Evolutionary conservation across 2,113 vertebrate genomes (phyloP).

Genomic region (Lathamus discolor): DNA sequence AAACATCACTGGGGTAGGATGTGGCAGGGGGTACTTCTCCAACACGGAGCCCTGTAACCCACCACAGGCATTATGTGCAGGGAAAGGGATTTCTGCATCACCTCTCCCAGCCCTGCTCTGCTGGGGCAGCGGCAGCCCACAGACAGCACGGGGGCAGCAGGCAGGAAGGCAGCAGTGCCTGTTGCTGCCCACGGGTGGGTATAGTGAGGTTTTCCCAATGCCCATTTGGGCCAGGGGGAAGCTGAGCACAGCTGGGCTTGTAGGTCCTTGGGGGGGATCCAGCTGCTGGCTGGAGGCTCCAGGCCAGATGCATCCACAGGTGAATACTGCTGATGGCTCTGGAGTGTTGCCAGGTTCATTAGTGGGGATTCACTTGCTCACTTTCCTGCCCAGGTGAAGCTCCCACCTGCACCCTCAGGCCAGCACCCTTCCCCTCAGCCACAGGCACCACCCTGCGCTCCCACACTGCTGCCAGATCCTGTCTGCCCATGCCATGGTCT

Average conservation of each 20-base stretch:
- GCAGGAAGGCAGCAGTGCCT: background rate
- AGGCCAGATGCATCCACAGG: background rate
- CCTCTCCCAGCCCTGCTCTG: background rate
- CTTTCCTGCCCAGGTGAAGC: background rate
- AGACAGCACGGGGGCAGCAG: background rate
- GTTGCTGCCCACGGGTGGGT: background rate
- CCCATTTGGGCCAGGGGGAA: background rate
- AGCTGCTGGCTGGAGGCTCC: background rate
- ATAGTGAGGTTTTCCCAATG: background rate
- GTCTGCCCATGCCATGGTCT: rapidly evolving
- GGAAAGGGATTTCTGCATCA: background rate
- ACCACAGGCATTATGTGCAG: background rate
- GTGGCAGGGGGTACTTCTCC: rapidly evolving
- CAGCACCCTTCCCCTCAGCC: background rate
- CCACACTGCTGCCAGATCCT: background rate
- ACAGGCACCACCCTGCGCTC: rapidly evolving
- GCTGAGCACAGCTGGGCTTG: background rate
- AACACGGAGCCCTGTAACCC: rapidly evolving
- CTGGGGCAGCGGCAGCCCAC: background rate
- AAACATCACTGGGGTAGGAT: background rate
- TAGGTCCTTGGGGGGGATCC: background rate
- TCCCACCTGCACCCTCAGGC: background rate
- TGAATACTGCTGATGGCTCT: background rate
- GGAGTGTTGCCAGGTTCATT: background rate
- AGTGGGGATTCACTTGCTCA: rapidly evolving